Evolutionary conservation across 1,140 invertebrate species (phyloP).

Genomic region (Caenorhabditis remanei): DNA sequence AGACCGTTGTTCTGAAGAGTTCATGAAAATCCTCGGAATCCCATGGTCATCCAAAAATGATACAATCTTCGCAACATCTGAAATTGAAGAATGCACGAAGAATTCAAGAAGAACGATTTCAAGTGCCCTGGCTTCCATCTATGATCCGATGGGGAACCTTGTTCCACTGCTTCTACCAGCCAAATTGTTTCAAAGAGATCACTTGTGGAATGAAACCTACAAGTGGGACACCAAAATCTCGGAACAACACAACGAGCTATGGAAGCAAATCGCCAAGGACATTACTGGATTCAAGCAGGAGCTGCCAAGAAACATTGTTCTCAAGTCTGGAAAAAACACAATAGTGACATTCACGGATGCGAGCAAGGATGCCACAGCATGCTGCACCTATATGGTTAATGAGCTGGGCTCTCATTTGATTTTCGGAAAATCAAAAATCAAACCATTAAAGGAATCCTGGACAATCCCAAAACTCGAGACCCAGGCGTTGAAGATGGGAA

Average conservation of each 20-base stretch:
- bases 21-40: conserved; percentile 59
- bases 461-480: conserved; percentile 54
- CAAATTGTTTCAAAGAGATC: conserved; percentile 57
- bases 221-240: conserved; percentile 58
- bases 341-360: not conserved
- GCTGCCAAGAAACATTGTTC: not conserved
- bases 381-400: not conserved
- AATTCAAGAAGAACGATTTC: conserved; percentile 50
- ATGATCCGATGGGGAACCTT: conserved; percentile 60
- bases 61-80: not conserved
- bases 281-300: not conserved
- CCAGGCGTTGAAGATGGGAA: not conserved
- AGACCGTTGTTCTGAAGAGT: not conserved
- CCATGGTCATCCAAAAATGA: conserved; percentile 41
- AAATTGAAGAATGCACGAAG: not conserved
- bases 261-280: not conserved
- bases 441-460: conserved; percentile 28
- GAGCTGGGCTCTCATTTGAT: not conserved
- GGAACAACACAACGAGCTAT: conserved; percentile 23
- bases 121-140: not conserved
- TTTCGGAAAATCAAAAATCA: not conserved
- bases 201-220: conserved; percentile 52
- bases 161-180: conserved; percentile 26
- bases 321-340: not conserved
- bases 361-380: not conserved